Evolutionary conservation across 2,113 vertebrate genomes (phyloP).

Genomic region (Sylvilagus bachmani): DNA sequence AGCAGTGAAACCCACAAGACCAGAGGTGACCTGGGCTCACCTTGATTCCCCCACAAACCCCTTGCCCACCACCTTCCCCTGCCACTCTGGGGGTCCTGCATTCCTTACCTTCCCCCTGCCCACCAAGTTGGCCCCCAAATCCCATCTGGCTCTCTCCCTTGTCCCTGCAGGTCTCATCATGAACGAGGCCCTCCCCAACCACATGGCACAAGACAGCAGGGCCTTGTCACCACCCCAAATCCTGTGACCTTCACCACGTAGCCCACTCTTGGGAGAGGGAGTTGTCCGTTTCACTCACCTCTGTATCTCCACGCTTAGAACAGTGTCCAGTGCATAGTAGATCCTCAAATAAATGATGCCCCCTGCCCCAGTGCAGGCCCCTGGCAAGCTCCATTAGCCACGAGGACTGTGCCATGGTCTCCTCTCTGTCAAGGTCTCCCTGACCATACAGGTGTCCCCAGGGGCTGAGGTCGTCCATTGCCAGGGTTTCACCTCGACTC

Average conservation of each 20-base stretch:
- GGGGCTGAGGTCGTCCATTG: background rate
- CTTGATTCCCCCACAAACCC: rapidly evolving
- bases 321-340: background rate
- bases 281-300: background rate
- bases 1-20: background rate
- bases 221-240: background rate
- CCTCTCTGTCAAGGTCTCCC: background rate
- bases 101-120: background rate
- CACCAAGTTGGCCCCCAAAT: background rate
- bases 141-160: background rate
- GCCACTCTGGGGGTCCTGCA: background rate
- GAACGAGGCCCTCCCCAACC: background rate
- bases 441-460: background rate
- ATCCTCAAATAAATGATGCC: background rate
- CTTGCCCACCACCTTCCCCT: background rate
- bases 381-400: background rate
- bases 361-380: background rate
- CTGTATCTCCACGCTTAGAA: background rate
- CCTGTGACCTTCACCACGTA: background rate
- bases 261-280: background rate
- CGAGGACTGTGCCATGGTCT: background rate
- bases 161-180: background rate
- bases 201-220: background rate
- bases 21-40: rapidly evolving
- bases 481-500: background rate